phyloP scores from a whole-genome alignment of 2,113 vertebrate species.

The Otus sunia region DNA sequence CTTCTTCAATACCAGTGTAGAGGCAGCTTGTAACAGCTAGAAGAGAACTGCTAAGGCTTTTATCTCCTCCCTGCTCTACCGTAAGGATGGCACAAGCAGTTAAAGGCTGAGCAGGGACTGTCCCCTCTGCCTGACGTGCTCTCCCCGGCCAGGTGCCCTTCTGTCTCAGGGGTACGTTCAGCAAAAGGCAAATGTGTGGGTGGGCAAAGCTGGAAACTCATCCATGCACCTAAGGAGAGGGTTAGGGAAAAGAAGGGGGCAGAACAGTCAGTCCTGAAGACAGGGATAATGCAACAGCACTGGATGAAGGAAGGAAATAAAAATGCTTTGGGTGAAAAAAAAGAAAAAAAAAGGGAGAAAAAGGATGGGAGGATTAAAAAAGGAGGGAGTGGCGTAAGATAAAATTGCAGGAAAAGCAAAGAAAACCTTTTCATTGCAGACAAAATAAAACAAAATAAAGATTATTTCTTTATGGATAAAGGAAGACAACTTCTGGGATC shows the following conservation, averaged over 20 bases:
- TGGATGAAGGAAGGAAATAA: not conserved
- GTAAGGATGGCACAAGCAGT: not conserved
- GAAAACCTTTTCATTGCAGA: not conserved
- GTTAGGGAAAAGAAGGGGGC: too few species aligned
- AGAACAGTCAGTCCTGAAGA: not conserved
- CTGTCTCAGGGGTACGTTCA: not conserved
- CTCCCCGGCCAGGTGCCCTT: not conserved
- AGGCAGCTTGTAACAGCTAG: not conserved
- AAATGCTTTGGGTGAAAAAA: not conserved
- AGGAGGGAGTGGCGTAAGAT: not conserved
- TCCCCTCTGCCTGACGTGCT: not conserved
- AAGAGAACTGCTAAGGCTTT: not conserved
- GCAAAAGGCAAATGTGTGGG: not conserved
- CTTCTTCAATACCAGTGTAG: not conserved
- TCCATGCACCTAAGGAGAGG: not conserved
- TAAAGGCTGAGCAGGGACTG: not conserved
- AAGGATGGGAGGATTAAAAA: not conserved
- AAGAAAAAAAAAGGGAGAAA: not conserved
- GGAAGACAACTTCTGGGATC: not conserved
- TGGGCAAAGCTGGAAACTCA: not conserved
- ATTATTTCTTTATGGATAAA: not conserved
- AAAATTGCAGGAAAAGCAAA: not conserved
- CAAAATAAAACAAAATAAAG: not conserved
- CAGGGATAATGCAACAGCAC: not conserved
- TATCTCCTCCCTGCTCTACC: not conserved